Conservation (phyloP, 1,140 invertebrate genomes). For the Drosophila ironensis region DNA sequence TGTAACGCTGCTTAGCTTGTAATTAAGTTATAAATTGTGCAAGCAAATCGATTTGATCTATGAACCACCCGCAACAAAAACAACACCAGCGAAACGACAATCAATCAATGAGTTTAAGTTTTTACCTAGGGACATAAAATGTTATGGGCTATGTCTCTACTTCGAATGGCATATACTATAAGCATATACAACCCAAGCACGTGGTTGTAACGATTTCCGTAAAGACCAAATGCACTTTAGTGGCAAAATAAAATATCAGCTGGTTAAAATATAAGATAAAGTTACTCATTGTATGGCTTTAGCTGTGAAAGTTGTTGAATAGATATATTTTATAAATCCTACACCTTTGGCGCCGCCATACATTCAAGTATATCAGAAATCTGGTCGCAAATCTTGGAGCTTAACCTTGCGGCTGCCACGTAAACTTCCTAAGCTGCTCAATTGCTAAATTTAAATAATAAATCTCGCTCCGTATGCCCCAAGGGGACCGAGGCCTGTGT, state of each 20-base stretch:
- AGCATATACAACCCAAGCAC: background rate
- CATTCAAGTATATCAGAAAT: no score
- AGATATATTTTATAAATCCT: background rate
- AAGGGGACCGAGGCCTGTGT: conserved; percentile 54
- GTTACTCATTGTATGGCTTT: background rate
- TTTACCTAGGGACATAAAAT: conserved; percentile 26
- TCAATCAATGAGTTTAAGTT: conserved; percentile 42
- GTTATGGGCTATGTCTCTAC: background rate
- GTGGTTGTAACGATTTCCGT: conserved; percentile 3
- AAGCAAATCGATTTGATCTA: conserved; percentile 56
- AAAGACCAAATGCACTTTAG: conserved; percentile 1
- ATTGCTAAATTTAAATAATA: conserved; percentile 52
- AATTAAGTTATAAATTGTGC: conserved; percentile 77
- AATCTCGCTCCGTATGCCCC: conserved; percentile 25
- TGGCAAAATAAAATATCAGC: background rate
- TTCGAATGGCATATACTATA: background rate
- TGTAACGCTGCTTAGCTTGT: conserved; percentile 68
- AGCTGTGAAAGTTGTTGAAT: background rate
- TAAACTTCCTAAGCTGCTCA: conserved; percentile 29
- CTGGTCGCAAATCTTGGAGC: conserved; percentile 6
- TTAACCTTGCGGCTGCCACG: conserved; percentile 34
- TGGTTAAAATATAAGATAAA: background rate
- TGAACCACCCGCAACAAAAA: conserved; percentile 53
- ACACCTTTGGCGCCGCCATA: background rate
- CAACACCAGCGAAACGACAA: conserved; percentile 18